Evolutionary conservation across 2,888 invertebrate species (phyloP).

Genomic region (Spilarctia lutea): DNA sequence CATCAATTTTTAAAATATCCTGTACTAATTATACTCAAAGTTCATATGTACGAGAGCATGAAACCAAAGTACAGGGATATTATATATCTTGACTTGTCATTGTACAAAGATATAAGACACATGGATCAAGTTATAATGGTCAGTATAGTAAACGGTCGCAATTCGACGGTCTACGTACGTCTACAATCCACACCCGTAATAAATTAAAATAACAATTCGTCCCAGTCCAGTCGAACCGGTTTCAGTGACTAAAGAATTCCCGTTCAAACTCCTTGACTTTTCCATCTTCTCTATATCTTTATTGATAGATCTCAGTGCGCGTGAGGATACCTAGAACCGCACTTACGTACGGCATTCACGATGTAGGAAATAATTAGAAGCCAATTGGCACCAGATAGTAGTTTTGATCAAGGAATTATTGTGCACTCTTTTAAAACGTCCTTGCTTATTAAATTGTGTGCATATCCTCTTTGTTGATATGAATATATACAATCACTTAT

Average conservation of each 20-base stretch:
- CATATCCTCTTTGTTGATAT: too few species aligned
- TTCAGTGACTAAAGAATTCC: not conserved
- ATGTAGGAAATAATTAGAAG: constrained; percentile 52
- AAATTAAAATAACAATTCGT: not conserved
- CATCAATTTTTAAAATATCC: not conserved
- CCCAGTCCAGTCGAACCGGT: not conserved
- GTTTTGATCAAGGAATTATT: constrained; percentile 22
- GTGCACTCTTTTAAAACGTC: constrained; percentile 30
- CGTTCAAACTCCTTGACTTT: constrained; percentile 9
- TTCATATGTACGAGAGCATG: not conserved
- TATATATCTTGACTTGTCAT: too few species aligned
- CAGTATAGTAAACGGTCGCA: not conserved
- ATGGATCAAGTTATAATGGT: not conserved
- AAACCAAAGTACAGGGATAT: too few species aligned
- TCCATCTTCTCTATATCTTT: constrained; percentile 22
- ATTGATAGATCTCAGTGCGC: constrained; percentile 15
- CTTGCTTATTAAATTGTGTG: constrained; percentile 29
- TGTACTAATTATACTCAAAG: not conserved
- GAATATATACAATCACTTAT: not conserved
- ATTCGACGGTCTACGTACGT: not conserved
- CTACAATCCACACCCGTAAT: not conserved
- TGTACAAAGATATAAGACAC: too few species aligned
- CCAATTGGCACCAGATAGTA: constrained; percentile 31
- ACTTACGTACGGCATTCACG: constrained; percentile 40
- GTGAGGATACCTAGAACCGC: constrained; percentile 22